These are phyloP conservation scores for Colinus virginianus DNA, from an alignment of 2,113 vertebrate genomes.

Conservation along the genomic window DNA sequence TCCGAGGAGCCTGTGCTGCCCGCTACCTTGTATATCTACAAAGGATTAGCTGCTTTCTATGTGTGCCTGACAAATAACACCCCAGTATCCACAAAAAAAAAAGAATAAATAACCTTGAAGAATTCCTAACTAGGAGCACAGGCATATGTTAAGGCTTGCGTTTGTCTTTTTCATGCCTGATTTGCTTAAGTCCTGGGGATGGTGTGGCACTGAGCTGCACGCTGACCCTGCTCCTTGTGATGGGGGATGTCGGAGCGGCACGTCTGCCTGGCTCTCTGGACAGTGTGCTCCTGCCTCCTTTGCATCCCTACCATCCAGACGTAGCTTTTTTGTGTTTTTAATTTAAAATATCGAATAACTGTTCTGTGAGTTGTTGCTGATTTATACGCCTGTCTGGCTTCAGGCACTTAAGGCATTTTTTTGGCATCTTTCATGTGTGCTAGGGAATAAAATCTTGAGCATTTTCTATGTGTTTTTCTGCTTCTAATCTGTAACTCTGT, in stretches of 20 bases:
- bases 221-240: background rate
- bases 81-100: background rate
- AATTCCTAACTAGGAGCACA: constrained; percentile 2
- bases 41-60: constrained; percentile 15
- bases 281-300: background rate
- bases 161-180: constrained; percentile 33
- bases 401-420: background rate
- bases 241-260: background rate
- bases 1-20: background rate
- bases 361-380: background rate
- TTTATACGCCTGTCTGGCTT: constrained; percentile 2
- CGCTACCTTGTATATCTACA: background rate
- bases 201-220: background rate
- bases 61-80: background rate
- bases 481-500: background rate
- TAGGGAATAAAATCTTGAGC: background rate
- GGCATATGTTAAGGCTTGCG: background rate
- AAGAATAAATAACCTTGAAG: constrained; percentile 37
- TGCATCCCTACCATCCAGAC: background rate
- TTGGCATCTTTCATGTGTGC: background rate
- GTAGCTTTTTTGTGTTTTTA: constrained; percentile 1
- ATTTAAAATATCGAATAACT: background rate
- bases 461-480: background rate
- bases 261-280: constrained; percentile 21
- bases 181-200: background rate